Percentiles rank a stretch among this genome's conserved stretches.
These are phyloP conservation scores for Apodemia mormo DNA, from an alignment of 2,888 invertebrate genomes.

Conservation along the genomic window DNA sequence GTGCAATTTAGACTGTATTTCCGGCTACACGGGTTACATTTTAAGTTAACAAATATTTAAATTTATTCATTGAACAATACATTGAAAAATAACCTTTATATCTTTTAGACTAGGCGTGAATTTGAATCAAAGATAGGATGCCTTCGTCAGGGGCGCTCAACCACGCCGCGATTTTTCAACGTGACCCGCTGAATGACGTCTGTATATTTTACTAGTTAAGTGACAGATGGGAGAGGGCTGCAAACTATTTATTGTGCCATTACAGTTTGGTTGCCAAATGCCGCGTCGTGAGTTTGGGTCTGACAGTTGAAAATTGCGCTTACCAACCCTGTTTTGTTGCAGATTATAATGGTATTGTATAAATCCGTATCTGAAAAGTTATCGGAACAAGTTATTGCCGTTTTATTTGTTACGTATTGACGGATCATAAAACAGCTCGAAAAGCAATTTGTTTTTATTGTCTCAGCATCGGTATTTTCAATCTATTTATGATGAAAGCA, in stretches of 20 bases:
- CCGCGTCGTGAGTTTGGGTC: slow-evolving; percentile 55
- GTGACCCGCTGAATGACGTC: slow-evolving; percentile 72
- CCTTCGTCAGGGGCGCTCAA: slow-evolving; percentile 61
- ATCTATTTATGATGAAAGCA: slow-evolving; percentile 68
- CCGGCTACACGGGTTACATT: slow-evolving; percentile 81
- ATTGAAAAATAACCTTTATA: slow-evolving; percentile 56
- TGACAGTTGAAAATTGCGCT: slow-evolving; percentile 72
- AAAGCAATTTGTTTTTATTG: slow-evolving; percentile 69
- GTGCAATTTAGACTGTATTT: slow-evolving; percentile 81
- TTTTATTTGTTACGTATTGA: slow-evolving; percentile 67
- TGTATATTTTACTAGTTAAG: slow-evolving; percentile 80
- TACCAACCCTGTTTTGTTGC: slow-evolving; percentile 48
- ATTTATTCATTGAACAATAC: slow-evolving; percentile 62
- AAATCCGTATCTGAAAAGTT: slow-evolving; percentile 46
- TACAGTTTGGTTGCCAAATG: slow-evolving; percentile 72
- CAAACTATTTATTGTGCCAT: slow-evolving; percentile 79
- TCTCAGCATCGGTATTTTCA: slow-evolving; percentile 64
- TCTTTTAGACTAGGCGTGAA: slow-evolving; percentile 33
- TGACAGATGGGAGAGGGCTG: slow-evolving; percentile 79
- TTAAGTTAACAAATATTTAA: slow-evolving; percentile 81
- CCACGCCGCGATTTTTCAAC: slow-evolving; percentile 72
- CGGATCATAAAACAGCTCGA: slow-evolving; percentile 60
- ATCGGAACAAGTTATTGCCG: slow-evolving; percentile 47
- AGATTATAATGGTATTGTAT: slow-evolving; percentile 53
- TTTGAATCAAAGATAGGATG: slow-evolving; percentile 27